phyloP scores from a whole-genome alignment of 2,113 vertebrate genomes.

The Nycticebus coucang region DNA sequence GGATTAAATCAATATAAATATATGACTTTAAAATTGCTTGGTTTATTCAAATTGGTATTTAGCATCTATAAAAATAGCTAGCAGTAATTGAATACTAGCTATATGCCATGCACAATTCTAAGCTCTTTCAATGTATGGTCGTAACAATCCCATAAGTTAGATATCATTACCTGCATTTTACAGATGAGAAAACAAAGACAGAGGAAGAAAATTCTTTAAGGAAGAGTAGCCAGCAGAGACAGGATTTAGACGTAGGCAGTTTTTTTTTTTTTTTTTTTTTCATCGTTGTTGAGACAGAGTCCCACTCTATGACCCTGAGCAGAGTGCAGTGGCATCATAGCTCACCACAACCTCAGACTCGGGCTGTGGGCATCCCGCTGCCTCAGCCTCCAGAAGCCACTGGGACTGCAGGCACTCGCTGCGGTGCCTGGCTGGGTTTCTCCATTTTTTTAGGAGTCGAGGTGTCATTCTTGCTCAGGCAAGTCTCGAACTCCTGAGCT shows the following conservation, averaged over 20 bases:
- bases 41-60: constrained; percentile 46
- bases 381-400: too few species aligned
- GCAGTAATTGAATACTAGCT: constrained; percentile 3
- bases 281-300: too few species aligned
- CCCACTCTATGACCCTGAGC: too few species aligned
- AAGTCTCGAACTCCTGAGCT: too few species aligned
- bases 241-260: background rate
- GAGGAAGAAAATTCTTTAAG: background rate
- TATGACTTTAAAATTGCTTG: constrained; percentile 54
- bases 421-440: too few species aligned
- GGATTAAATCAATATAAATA: constrained; percentile 57
- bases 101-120: background rate
- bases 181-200: constrained; percentile 33
- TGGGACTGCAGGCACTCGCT: too few species aligned
- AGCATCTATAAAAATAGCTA: constrained; percentile 32
- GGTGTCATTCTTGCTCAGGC: too few species aligned
- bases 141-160: background rate
- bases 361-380: too few species aligned
- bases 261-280: too few species aligned
- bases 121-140: background rate
- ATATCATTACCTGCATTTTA: background rate
- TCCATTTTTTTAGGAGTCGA: too few species aligned
- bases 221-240: background rate
- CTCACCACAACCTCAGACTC: too few species aligned
- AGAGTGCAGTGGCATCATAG: too few species aligned